A percentile compares a stretch with the other conserved stretches of the same genome.
These are phyloP conservation scores for Lordiphosa fenestrarum DNA, from an alignment of 2,888 invertebrate genomes.

Conservation along the genomic window DNA sequence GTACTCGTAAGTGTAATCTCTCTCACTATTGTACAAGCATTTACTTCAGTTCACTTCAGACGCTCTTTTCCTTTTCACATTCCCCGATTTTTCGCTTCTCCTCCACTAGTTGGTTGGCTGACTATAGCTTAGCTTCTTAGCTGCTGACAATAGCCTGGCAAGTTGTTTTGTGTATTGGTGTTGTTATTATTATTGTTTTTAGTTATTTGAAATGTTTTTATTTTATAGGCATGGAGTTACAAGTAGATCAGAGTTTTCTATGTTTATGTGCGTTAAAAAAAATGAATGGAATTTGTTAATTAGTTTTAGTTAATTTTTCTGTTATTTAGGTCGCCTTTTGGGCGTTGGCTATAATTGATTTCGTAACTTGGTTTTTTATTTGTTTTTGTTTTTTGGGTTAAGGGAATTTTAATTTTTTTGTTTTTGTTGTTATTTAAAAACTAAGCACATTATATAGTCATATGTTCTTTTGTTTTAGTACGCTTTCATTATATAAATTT, in stretches of 20 bases:
- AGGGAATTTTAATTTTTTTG: conserved; percentile 5
- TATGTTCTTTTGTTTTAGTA: not conserved
- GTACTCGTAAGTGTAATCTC: no score
- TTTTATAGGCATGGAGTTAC: conserved; percentile 62
- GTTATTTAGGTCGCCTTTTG: conserved; percentile 5
- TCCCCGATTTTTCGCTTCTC: no score
- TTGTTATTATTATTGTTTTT: conserved; percentile 23
- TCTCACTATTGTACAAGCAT: no score
- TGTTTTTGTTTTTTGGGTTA: conserved; percentile 35
- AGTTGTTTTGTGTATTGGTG: conserved; percentile 16
- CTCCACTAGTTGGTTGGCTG: no score
- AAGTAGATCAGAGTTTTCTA: conserved; percentile 26
- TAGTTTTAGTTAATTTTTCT: not conserved
- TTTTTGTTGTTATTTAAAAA: conserved; percentile 16
- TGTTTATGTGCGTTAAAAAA: conserved; percentile 16
- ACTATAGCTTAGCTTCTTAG: no score
- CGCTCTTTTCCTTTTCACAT: no score
- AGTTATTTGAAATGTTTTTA: not conserved
- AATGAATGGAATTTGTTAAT: not conserved
- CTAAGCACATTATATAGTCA: conserved; percentile 18
- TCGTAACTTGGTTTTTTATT: conserved; percentile 3
- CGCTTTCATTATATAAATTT: conserved; percentile 13
- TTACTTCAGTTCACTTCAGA: no score
- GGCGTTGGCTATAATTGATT: conserved; percentile 5
- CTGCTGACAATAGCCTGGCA: conserved; percentile 10